These are phyloP conservation scores for Gavialis gangeticus DNA, from an alignment of 2,113 vertebrate species.

Conservation along the genomic window DNA sequence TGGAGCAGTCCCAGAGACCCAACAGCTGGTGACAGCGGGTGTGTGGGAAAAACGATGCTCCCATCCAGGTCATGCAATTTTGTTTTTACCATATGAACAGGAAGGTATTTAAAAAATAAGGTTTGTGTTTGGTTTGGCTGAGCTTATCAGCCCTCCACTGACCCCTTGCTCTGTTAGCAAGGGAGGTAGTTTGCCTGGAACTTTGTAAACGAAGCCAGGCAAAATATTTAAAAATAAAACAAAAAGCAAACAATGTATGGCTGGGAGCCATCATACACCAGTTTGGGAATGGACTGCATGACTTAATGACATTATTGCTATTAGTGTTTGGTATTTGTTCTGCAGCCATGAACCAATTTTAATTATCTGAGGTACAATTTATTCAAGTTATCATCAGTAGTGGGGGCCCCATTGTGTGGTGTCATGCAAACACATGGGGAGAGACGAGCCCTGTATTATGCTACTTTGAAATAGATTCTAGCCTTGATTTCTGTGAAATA, in stretches of 20 bases:
- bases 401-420: background rate
- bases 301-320: background rate
- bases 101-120: background rate
- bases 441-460: background rate
- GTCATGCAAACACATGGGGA: background rate
- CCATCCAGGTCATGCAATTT: background rate
- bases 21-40: background rate
- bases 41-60: background rate
- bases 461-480: background rate
- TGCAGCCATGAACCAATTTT: background rate
- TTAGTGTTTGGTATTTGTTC: background rate
- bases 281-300: background rate
- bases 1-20: background rate
- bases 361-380: background rate
- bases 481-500: background rate
- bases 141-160: background rate
- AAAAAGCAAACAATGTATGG: rapidly evolving
- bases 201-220: background rate
- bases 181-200: background rate
- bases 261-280: background rate
- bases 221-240: background rate
- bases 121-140: background rate
- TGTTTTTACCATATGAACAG: background rate
- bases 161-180: background rate
- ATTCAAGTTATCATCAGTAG: background rate